Base-by-base conservation (phyloP, 2,888 invertebrate species). In the Spicauda simplicius region DNA sequence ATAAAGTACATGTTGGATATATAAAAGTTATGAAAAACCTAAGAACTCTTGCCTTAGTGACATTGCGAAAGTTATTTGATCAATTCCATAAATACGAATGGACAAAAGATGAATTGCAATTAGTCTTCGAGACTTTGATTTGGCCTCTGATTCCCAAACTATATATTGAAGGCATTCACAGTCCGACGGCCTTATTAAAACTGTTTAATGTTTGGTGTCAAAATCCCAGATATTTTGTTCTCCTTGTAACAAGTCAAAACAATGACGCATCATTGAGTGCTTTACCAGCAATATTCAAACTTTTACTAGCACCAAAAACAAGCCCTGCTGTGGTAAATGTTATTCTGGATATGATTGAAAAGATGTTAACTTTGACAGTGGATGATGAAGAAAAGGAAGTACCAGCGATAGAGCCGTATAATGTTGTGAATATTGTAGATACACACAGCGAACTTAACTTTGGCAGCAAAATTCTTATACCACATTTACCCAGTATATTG, bases 91-190 rank as follows among this genome's bases (percentile, higher is more conserved):
- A 94, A 70, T 98, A 97, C 81, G 84, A 91, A 5, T 98, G 97
- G 97, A 84, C 91, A 6, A 81, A 88, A 20, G 87, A 92, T 7
- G 97, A 98, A 84, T 86, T 98, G 11, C 94, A 95, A 71, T 95
- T 96, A 0, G 81, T 98, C 18, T 98, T 97, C 80, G 93, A 96
- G 59, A 95, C 96, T 0, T 95, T 96, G 58, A 94, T 99, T 11
- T 98, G 97, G 96, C 98, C 98, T 0, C 94, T 95, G 78, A 86
- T 97, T 67, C 93, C 94, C 12, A 97, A 96, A 80, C 86, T 99
- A 16, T 95, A 96, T 0, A 90, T 95, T 57, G 98, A 99, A 81
- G 96, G 97, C 11, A 95, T 98, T 65, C 96, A 97, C 76, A 96
- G 95, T 74, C 97, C 98, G 0, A 97, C 98, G 0, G 95, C 96